Percentiles rank a stretch among this genome's conserved stretches.
Evolutionary conservation across 2,797 vertebrate genomes (phyloP).

Genomic region (Psittacula echo): DNA sequence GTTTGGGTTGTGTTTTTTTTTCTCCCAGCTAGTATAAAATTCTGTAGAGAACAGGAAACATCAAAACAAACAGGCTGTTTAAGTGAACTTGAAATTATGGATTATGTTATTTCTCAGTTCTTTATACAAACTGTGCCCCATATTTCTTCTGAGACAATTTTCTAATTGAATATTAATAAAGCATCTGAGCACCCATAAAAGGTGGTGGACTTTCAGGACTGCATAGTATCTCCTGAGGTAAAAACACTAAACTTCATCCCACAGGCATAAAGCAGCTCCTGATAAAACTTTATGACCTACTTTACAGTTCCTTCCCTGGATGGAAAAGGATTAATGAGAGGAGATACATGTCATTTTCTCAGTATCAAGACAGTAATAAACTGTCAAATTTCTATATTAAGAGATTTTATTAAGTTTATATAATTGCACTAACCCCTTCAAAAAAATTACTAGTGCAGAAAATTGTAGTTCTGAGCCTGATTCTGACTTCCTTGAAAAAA

Average conservation of each 20-base stretch:
- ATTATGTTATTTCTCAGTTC: not conserved
- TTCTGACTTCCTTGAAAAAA: not conserved
- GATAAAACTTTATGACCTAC: constrained; percentile 25
- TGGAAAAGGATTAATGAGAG: constrained; percentile 28
- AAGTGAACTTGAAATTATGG: not conserved
- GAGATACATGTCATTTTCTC: constrained; percentile 33
- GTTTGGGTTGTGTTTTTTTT: too few relatives aligned
- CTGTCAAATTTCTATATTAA: not conserved
- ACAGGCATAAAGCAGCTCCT: not conserved
- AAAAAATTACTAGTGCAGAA: not conserved
- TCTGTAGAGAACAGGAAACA: not conserved
- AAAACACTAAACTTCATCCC: not conserved
- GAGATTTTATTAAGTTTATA: constrained; percentile 26
- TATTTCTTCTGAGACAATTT: not conserved
- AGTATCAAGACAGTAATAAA: constrained; percentile 45
- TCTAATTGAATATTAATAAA: not conserved
- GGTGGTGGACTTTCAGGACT: not conserved
- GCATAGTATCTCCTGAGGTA: not conserved
- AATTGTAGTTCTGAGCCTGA: accelerated
- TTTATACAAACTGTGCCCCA: not conserved
- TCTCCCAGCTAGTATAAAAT: not conserved
- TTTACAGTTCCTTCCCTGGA: not conserved
- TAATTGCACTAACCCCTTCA: not conserved
- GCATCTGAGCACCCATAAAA: not conserved
- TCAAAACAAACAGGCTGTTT: not conserved